Conservation (phyloP, 1,140 invertebrate species). For the Helicorthomorpha holstii region DNA sequence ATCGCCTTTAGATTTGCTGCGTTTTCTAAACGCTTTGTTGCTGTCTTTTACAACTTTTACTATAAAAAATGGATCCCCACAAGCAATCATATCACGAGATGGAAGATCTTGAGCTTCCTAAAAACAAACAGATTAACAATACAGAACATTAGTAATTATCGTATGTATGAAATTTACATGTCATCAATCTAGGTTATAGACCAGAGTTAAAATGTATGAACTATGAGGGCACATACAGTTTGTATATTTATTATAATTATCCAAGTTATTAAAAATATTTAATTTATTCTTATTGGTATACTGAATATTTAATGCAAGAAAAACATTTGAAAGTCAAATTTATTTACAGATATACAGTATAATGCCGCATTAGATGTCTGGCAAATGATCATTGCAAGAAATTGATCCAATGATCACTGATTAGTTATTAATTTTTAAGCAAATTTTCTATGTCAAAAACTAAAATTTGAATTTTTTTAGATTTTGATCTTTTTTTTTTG, state of each 20-base stretch:
- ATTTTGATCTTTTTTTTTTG: too few species aligned
- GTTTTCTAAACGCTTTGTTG: neutral
- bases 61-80: neutral
- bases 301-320: too few species aligned
- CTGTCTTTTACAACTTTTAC: neutral
- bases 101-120: conserved; percentile 2
- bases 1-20: neutral
- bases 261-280: neutral
- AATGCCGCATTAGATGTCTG: too few species aligned
- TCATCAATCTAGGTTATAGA: neutral
- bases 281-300: neutral
- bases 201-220: neutral
- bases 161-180: neutral
- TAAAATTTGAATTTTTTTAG: too few species aligned
- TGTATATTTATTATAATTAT: neutral
- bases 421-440: too few species aligned
- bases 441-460: too few species aligned
- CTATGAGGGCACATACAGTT: neutral
- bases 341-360: too few species aligned
- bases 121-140: neutral
- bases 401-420: too few species aligned
- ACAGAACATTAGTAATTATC: neutral
- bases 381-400: too few species aligned
- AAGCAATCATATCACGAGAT: neutral
- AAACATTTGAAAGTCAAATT: too few species aligned